phyloP scores from a whole-genome alignment of 2,113 vertebrate species.

The Sminthopsis crassicaudata region DNA sequence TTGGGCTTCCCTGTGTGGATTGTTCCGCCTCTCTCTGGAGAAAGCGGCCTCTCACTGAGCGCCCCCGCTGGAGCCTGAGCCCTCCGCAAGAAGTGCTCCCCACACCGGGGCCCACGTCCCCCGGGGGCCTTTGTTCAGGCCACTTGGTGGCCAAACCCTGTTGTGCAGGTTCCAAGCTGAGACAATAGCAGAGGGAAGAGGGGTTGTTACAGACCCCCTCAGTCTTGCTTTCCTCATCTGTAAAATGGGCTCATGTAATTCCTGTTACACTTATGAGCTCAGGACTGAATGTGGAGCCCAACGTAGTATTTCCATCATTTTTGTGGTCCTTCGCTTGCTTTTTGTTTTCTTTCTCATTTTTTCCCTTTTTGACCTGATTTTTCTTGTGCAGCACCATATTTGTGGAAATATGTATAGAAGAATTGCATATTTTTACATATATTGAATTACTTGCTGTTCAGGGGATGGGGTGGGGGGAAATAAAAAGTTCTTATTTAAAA shows the following conservation, averaged over 20 bases:
- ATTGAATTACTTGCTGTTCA: too few relatives aligned
- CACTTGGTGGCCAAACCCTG: neutral
- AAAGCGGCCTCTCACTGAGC: neutral
- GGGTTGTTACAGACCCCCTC: neutral
- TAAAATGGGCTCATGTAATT: neutral
- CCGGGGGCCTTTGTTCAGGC: neutral
- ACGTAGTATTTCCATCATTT: too few relatives aligned
- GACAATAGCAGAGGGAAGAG: neutral
- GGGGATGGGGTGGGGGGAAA: too few relatives aligned
- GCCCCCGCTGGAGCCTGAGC: too few relatives aligned
- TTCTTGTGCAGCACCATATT: too few relatives aligned
- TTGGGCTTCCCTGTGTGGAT: neutral
- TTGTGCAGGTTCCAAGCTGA: neutral
- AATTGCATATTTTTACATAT: too few relatives aligned
- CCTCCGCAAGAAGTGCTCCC: neutral
- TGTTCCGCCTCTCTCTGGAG: neutral
- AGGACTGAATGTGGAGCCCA: too few relatives aligned
- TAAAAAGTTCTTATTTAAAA: too few relatives aligned
- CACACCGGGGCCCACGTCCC: neutral
- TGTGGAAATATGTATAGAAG: too few relatives aligned
- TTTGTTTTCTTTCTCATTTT: too few relatives aligned
- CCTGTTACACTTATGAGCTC: neutral
- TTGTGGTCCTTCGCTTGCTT: too few relatives aligned
- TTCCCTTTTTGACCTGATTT: too few relatives aligned
- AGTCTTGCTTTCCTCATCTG: neutral